Evolutionary conservation across 2,888 invertebrate species (phyloP), one percentile per base, ranked within the genome.

Genomic region (Drosophila koepferae): DNA sequence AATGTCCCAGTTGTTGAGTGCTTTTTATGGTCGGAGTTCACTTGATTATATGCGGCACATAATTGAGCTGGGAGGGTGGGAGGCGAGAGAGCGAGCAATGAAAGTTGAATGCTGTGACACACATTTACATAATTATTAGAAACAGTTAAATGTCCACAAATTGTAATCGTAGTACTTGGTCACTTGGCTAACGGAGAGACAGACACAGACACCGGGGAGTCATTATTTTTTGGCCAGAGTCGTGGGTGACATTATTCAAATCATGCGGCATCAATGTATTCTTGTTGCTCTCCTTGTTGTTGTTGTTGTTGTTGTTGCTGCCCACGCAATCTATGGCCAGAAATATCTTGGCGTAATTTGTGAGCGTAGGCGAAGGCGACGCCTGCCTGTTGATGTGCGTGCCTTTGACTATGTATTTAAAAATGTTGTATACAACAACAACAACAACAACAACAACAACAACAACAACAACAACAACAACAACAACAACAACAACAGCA

Each of bases 41-140:
- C 74, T 82, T 82, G 82, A 82, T 82, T 82, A 77, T 80, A 75
- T 77, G 69, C 81, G 61, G 44, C 74, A 74, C 73, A 75, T 80
- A 87, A 85, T 85, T 77, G 80, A 53, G 66, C 38, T 46, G 66
- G 63, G 51, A 23, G 23, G 14, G 23, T 2, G 28, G 0, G 10
- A n/a, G n/a, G n/a, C 3, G 48, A 49, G 31, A n/a, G n/a, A 12
- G 20, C 18, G 55, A 8, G 10, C 46, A 23, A 8, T 9, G 34
- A 20, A 7, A n/a, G 10, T 18, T 7, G 41, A 53, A 20, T 56
- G 56, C 75, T 74, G 63, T 80, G 86, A 82, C 88, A 82, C 71
- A 82, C 88, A 87, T 87, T 87, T 87, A 72, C 86, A 87, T 87
- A 87, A 87, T 87, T 87, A 87, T 87, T 87, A 87, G 86, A 89